Evolutionary conservation across 2,113 vertebrate genomes (phyloP), one percentile per base, ranked within the genome.

Genomic region (Puma concolor): DNA sequence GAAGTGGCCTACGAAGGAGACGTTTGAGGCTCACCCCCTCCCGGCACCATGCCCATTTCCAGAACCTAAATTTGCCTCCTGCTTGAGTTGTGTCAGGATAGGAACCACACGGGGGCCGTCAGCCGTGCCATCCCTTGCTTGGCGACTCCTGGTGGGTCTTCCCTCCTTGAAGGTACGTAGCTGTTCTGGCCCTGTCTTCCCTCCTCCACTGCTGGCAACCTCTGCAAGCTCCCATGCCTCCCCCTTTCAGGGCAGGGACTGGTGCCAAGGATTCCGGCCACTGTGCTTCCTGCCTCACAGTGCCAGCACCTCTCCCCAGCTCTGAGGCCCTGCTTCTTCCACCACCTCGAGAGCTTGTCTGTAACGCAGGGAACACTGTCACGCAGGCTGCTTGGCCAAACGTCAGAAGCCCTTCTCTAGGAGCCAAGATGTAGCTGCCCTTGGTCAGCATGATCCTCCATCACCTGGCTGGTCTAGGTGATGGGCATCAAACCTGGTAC

Each of bases 381-480:
- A 33, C 2, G 38, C 69, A 50, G 63, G n/a, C 94, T 41, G 17
- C 29, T 44, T 4, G 13, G 64, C 12, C 76, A 33, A 54, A 64
- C n/a, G 29, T 69, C 96, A 99, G 97, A 99, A 99, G 1, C 99
- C 99, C 86, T 98, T 99, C 15, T 97, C 94, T 54, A 97, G 11
- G 79, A 99, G 76, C 99, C 99, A 99, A 0, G 98, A 93, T n/a
- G 99, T 99, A 99, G 74, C 99, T 98, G 29, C 99, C 99, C 97
- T 99, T 99, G 66, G 99, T 97, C 84, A 94, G 97, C 69, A 99
- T 97, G 17, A 96, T 98, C 96, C 11, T 98, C 97, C 21, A 98
- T 98, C 13, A 99, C 98, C 97, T 99, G 99, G 3, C 99, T 99
- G 76, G 99, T 99, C 69, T 99, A 99, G 1, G 99, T 99, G 8